Conservation (phyloP, 2,113 vertebrate genomes). For the Cheirogaleus medius region DNA sequence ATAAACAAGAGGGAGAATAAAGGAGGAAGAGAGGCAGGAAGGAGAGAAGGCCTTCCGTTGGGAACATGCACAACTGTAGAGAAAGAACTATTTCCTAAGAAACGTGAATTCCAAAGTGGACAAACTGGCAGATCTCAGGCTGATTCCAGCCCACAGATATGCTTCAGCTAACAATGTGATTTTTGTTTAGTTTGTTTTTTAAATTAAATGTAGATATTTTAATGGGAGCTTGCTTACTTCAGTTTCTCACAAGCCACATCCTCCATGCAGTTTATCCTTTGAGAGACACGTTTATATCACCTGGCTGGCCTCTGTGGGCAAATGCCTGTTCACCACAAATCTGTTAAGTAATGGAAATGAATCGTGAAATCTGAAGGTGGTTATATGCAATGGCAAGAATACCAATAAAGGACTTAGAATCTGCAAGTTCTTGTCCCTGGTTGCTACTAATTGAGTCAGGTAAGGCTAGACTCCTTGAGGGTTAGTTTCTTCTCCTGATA, state of each 20-base stretch:
- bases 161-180: not conserved
- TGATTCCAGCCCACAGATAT: not conserved
- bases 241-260: not conserved
- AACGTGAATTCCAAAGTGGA: not conserved
- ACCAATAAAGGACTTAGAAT: not conserved
- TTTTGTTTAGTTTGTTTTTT: not conserved
- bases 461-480: not conserved
- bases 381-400: not conserved
- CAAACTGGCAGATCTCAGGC: not conserved
- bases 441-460: not conserved
- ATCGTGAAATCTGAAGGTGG: not conserved
- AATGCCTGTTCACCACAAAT: not conserved
- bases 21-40: not conserved
- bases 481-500: conserved; percentile 9
- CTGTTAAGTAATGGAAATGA: not conserved
- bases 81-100: not conserved
- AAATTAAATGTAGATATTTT: not conserved
- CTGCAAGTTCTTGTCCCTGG: not conserved
- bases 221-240: not conserved
- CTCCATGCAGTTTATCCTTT: not conserved
- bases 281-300: not conserved
- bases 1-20: not conserved
- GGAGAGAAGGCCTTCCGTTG: not conserved
- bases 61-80: not conserved
- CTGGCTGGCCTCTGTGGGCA: not conserved